These are phyloP conservation scores for Troilus luridus DNA, from an alignment of 2,888 invertebrate genomes.

Conservation along the genomic window DNA sequence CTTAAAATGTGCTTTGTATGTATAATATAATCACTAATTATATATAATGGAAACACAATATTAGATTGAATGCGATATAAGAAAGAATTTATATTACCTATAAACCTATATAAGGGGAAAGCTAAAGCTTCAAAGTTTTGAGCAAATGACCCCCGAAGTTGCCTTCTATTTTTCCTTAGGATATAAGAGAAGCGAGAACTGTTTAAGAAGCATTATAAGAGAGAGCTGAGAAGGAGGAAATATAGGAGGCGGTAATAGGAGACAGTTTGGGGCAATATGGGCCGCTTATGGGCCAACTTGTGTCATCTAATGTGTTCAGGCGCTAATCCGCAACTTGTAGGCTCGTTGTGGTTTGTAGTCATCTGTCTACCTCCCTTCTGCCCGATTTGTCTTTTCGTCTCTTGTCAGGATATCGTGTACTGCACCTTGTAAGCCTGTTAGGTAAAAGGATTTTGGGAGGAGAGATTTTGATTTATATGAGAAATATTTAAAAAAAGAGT, in stretches of 20 bases:
- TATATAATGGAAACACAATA: neutral
- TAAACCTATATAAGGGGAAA: neutral
- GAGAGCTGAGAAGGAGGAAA: neutral
- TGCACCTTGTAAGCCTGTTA: too few species aligned
- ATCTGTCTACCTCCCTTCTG: neutral
- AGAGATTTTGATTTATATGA: too few species aligned
- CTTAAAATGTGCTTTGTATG: too few species aligned
- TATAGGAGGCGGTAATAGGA: neutral
- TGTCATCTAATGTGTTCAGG: neutral
- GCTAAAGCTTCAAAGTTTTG: neutral
- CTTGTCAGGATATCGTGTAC: too few species aligned
- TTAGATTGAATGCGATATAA: neutral
- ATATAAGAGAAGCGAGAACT: conserved; percentile 33
- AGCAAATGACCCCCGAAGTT: neutral
- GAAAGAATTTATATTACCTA: neutral
- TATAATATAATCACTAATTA: too few species aligned
- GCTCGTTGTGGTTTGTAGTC: neutral
- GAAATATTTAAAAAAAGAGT: too few species aligned
- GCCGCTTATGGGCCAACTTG: conserved; percentile 49
- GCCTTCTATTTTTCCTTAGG: neutral
- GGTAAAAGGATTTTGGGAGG: too few species aligned
- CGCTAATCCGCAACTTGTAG: neutral
- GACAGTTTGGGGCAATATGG: conserved; percentile 44
- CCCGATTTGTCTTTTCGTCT: too few species aligned
- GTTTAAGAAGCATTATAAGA: conserved; percentile 29